Conservation (phyloP, 2,797 vertebrate species). For the Pitangus sulphuratus region DNA sequence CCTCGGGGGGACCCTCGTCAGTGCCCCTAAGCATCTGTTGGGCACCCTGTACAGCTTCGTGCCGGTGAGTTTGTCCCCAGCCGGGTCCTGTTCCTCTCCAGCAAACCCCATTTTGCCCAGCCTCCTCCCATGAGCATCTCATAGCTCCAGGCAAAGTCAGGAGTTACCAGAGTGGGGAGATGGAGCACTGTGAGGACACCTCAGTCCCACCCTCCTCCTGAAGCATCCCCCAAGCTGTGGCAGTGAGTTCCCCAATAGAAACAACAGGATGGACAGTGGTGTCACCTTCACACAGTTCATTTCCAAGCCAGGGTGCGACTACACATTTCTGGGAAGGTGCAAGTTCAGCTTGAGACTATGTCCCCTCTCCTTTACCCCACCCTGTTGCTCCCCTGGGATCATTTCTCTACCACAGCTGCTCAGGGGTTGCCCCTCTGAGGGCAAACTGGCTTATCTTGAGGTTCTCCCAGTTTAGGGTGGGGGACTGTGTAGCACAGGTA, state of each 20-base stretch:
- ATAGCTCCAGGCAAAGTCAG: neutral
- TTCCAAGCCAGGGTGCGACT: neutral
- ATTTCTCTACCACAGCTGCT: neutral
- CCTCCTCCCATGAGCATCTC: neutral
- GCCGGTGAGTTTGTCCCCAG: slow-evolving; percentile 74
- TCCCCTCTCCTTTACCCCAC: neutral
- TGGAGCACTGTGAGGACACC: neutral
- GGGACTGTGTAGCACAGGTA: neutral
- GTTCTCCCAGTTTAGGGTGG: neutral
- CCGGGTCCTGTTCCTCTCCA: neutral
- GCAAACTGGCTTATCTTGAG: neutral
- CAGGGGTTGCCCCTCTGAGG: neutral
- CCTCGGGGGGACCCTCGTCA: slow-evolving; percentile 63
- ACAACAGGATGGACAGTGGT: neutral
- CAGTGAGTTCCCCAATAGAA: accelerated
- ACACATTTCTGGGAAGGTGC: neutral
- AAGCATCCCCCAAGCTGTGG: neutral
- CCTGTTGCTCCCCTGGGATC: neutral
- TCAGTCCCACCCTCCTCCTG: neutral
- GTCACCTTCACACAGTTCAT: neutral
- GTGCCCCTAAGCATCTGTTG: slow-evolving; percentile 68
- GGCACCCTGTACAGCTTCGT: slow-evolving; percentile 70
- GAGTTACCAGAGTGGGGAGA: neutral
- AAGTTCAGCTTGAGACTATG: neutral
- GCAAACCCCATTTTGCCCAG: neutral